These are phyloP conservation scores for Anseranas semipalmata DNA, from an alignment of 2,113 vertebrate genomes.

Conservation along the genomic window DNA sequence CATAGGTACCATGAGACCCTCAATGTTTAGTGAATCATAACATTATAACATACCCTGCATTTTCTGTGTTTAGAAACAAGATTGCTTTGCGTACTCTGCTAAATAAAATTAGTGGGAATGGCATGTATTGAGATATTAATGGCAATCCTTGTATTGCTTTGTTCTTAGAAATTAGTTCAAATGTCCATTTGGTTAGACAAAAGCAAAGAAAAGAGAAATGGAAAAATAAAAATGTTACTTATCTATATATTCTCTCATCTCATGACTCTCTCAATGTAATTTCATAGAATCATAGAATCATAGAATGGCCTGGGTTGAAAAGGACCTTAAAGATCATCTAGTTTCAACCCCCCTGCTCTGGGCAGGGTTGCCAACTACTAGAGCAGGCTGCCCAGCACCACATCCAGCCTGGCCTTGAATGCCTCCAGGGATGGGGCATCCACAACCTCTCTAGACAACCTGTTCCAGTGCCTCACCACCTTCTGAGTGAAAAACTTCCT, in stretches of 20 bases:
- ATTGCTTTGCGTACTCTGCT: not conserved
- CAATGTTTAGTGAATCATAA: not conserved
- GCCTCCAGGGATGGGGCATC: no score
- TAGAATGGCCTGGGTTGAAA: no score
- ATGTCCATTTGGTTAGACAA: not conserved
- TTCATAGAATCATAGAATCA: no score
- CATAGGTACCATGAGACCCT: not conserved
- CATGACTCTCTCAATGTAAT: not conserved
- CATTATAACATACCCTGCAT: not conserved
- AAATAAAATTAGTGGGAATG: not conserved
- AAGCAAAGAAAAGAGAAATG: not conserved
- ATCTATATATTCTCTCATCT: not conserved
- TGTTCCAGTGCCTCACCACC: no score
- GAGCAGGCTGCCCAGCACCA: no score
- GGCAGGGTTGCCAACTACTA: no score
- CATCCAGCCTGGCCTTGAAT: no score
- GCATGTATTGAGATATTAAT: not conserved
- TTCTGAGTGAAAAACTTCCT: no score
- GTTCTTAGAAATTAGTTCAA: not conserved
- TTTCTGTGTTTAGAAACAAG: not conserved
- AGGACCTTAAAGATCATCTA: no score
- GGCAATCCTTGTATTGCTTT: not conserved
- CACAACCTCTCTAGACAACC: no score
- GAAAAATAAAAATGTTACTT: not conserved
- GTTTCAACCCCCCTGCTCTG: no score